A percentile compares a stretch with the other conserved stretches of the same genome.
These are phyloP conservation scores for Drosophila tripunctata DNA, from an alignment of 2,888 invertebrate species.

Conservation along the genomic window DNA sequence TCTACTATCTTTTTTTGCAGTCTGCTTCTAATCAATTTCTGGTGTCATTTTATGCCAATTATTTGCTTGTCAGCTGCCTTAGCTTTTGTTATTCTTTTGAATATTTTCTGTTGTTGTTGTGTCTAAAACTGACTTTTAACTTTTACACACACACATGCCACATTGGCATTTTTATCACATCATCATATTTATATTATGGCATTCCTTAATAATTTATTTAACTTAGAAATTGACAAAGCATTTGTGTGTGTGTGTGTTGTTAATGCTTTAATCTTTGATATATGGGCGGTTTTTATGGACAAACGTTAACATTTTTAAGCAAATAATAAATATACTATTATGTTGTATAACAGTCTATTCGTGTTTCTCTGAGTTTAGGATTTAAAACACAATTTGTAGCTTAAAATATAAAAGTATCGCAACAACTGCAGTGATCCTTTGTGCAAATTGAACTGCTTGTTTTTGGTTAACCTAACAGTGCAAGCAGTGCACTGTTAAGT, in stretches of 20 bases:
- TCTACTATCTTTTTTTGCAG: slow-evolving; percentile 20
- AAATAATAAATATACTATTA: too few species aligned
- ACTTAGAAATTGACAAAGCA: neutral
- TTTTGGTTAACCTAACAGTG: too few species aligned
- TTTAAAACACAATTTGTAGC: too few species aligned
- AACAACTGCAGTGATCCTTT: too few species aligned
- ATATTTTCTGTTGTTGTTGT: slow-evolving; percentile 29
- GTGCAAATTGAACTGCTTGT: too few species aligned
- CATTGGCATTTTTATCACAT: slow-evolving; percentile 17
- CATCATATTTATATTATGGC: slow-evolving; percentile 4
- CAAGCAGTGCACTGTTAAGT: too few species aligned
- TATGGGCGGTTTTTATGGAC: neutral
- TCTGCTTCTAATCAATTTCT: slow-evolving; percentile 68
- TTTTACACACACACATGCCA: slow-evolving; percentile 2
- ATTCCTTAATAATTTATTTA: neutral
- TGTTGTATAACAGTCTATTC: too few species aligned
- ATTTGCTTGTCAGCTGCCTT: slow-evolving; percentile 51
- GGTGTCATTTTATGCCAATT: slow-evolving; percentile 74
- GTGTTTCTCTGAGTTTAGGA: too few species aligned
- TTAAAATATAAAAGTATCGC: too few species aligned
- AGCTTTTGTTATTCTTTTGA: neutral
- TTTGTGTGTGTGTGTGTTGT: neutral
- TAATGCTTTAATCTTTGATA: neutral
- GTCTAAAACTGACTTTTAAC: slow-evolving; percentile 20
- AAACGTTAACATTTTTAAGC: neutral